These are phyloP conservation scores for Calypte anna DNA, from an alignment of 2,113 vertebrate species.

Conservation along the genomic window DNA sequence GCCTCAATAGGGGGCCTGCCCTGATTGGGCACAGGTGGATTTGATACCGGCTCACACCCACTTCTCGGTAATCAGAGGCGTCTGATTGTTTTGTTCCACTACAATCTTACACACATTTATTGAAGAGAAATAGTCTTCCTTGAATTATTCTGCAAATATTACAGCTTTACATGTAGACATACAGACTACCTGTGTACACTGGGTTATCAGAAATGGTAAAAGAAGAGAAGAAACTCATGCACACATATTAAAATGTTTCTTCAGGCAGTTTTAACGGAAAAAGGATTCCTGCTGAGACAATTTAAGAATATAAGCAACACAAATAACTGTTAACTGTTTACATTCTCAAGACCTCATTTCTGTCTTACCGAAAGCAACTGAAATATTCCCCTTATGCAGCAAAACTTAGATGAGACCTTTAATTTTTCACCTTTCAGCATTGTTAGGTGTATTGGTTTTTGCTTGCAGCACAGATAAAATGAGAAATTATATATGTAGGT, in stretches of 20 bases:
- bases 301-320: conserved; percentile 20
- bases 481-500: neutral
- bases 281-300: neutral
- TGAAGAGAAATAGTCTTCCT: neutral
- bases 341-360: neutral
- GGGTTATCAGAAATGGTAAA: neutral
- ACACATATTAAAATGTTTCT: neutral
- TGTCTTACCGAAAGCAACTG: neutral
- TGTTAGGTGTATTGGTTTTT: neutral
- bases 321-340: neutral
- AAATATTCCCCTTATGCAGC: neutral
- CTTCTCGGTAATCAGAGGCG: too few species aligned
- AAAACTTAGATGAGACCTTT: neutral
- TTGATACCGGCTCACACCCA: too few species aligned
- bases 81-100: too few species aligned
- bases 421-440: neutral
- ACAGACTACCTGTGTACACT: neutral
- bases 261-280: neutral
- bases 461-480: neutral
- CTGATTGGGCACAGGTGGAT: too few species aligned
- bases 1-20: too few species aligned
- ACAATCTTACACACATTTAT: neutral
- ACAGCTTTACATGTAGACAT: neutral
- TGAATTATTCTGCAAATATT: neutral
- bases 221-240: neutral